These are phyloP conservation scores for Acrobasis repandana DNA, from an alignment of 2,888 invertebrate species.

Conservation along the genomic window DNA sequence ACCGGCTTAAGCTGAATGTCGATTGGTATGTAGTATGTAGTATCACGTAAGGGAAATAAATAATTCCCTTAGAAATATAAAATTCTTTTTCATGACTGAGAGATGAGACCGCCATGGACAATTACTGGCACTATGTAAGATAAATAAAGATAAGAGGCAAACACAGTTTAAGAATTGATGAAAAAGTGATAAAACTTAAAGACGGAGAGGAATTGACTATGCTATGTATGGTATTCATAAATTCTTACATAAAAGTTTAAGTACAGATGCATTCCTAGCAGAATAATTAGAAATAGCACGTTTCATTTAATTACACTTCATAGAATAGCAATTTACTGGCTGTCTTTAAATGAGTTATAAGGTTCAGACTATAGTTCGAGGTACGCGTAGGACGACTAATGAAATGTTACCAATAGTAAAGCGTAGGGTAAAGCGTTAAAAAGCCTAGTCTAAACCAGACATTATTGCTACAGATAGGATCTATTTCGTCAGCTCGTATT, in stretches of 20 bases:
- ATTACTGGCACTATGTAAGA: too few species aligned
- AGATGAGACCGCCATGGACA: too few species aligned
- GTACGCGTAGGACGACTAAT: conserved; percentile 12
- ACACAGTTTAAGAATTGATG: too few species aligned
- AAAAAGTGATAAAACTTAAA: too few species aligned
- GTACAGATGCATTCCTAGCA: not conserved
- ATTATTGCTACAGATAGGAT: not conserved
- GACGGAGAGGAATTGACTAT: too few species aligned
- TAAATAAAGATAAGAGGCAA: too few species aligned
- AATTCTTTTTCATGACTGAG: too few species aligned
- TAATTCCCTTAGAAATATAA: too few species aligned
- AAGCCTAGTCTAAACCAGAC: not conserved
- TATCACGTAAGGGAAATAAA: too few species aligned
- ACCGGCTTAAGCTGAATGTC: not conserved
- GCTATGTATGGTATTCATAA: not conserved
- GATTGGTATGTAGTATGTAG: not conserved
- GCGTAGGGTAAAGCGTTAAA: not conserved
- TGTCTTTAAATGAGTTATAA: conserved; percentile 12
- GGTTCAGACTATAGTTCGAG: conserved; percentile 1
- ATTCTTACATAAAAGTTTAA: not conserved
- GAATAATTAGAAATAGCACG: conserved; percentile 4
- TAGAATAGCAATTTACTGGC: conserved; percentile 8
- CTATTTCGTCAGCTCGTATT: conserved; percentile 3
- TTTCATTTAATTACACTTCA: conserved; percentile 17
- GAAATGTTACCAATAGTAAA: conserved; percentile 2